Base-by-base conservation (phyloP, 2,113 vertebrate genomes). In the Cyanocitta stelleri region DNA sequence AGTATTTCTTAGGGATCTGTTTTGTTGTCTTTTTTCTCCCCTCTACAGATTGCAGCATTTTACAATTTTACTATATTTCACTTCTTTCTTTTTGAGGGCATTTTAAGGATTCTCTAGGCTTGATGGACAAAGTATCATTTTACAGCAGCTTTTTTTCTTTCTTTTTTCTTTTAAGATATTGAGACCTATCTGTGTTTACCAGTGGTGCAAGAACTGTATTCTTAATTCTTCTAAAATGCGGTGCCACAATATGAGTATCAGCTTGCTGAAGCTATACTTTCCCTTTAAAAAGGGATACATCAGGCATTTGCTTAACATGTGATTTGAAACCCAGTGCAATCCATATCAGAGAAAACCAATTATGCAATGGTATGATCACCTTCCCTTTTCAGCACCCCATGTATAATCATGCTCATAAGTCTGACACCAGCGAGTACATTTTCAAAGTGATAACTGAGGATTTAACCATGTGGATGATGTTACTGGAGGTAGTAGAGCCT, bases 371-470 rank as follows among this genome's bases (percentile, higher is more conserved):
- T 48, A 51, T 86, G 69, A 74, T 92, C 88, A 85, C 29, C 37
- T 92, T 89, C 74, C 63, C 37, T 77, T 85, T 93, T 75, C 61
- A 94, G 59, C 48, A 85, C 68, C 63, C 83, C 32, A 41, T 61
- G 55, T 89, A 61, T 89, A 95, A 96, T 93, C 86, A 90, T 20
- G 20, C 46, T 89, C 83, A 55, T 85, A 44, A 33, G 67, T 68
- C 71, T 92, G 52, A 89, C 72, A 94, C 66, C 78, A 80, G 56
- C 9, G 16, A 93, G 48, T 64, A 58, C 29, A 62, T 91, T 95
- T 91, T 92, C 59, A 83, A 95, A 93, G 73, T 30, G 43, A 77
- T 59, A 81, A 79, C 5, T 82, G 78, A 89, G 77, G 54, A 94
- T 92, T 93, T 93, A 92, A 74, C 27, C 32, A 76, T 32, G 69